Evolutionary conservation across 2,113 vertebrate species (phyloP), one percentile per base, ranked within the genome.

Genomic region (Myotis brandtii): DNA sequence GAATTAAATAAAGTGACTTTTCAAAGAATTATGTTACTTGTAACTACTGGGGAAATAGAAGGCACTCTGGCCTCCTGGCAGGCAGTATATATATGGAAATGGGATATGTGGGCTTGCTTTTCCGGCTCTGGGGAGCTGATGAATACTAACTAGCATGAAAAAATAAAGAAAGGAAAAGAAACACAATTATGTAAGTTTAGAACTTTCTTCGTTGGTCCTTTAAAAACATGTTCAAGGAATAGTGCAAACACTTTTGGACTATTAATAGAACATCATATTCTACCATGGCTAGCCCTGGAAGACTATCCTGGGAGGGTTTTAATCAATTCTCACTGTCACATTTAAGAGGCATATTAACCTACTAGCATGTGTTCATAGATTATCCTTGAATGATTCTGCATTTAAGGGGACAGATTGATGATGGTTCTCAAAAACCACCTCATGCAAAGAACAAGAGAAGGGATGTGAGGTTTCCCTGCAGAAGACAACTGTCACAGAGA

Each of bases 281-380:
- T 40, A 62, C 3, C 2, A 14, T 40, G 73, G 43, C 21, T 40
- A 75, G 30, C n/a, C 46, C 5, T 37, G 21, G 59, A 40, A 56
- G 48, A 32, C 3, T 4, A 5, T 0, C 2, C 0, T 2, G 46
- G 34, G 11, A 67, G 18, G 32, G 25, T 21, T 43, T 70, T 48
- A 30, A 32, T 37, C 18, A 62, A 2, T 83, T 21, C 27, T 66
- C 1, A 7, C 59, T 43, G 18, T 7, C 37, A 37, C 23, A n/a
- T 25, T 73, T 23, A 73, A 46, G 32, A 67, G 5, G 16, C 46
- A 11, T 6, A 54, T 34, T 21, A 20, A 77, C 17, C 27, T 62
- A 3, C 46, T 73, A 32, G 9, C 16, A 5, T 5, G 4, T 37
- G 32, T 12, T n/a, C 12, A 23, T 18, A 25, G 43, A 13, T 82